These are phyloP conservation scores for Operophtera brumata DNA, from an alignment of 2,888 invertebrate species.

Conservation along the genomic window DNA sequence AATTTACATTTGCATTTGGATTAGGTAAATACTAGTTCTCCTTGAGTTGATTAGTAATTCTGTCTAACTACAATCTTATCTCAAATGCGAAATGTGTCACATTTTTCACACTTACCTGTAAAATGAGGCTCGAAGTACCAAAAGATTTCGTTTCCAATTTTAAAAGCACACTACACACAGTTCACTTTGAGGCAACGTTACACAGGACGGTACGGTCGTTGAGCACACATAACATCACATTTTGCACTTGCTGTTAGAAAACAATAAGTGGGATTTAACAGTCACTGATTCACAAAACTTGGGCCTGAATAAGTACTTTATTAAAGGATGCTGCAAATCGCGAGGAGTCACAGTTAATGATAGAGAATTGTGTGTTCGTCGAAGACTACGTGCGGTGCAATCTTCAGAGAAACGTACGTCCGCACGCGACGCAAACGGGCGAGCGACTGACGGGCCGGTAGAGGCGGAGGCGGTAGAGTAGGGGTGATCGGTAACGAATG, in stretches of 20 bases:
- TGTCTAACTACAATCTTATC: constrained; percentile 29
- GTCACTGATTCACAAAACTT: constrained; percentile 53
- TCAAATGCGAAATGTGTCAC: constrained; percentile 19
- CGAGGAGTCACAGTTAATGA: constrained; percentile 57
- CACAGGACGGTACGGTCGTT: constrained; percentile 69
- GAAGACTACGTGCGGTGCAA: constrained; percentile 57
- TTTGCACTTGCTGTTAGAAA: constrained; percentile 70
- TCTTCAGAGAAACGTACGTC: constrained; percentile 40
- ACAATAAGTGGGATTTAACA: constrained; percentile 55
- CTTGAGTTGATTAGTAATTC: constrained; percentile 48
- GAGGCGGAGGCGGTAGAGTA: constrained; percentile 45
- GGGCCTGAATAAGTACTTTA: not conserved
- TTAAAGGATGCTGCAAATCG: constrained; percentile 44
- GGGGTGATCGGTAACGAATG: constrained; percentile 57
- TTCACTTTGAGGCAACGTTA: constrained; percentile 72
- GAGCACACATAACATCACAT: constrained; percentile 77
- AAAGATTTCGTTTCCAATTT: constrained; percentile 63
- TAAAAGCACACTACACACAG: constrained; percentile 71
- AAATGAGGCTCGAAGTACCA: constrained; percentile 47
- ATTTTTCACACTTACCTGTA: constrained; percentile 49
- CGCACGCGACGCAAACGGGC: constrained; percentile 51
- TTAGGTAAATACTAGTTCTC: constrained; percentile 35
- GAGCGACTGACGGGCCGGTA: constrained; percentile 67
- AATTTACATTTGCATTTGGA: constrained; percentile 37
- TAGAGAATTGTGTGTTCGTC: constrained; percentile 54